Evolutionary conservation across 2,797 vertebrate genomes (phyloP).

Genomic region (Lithobates sylvaticus): DNA sequence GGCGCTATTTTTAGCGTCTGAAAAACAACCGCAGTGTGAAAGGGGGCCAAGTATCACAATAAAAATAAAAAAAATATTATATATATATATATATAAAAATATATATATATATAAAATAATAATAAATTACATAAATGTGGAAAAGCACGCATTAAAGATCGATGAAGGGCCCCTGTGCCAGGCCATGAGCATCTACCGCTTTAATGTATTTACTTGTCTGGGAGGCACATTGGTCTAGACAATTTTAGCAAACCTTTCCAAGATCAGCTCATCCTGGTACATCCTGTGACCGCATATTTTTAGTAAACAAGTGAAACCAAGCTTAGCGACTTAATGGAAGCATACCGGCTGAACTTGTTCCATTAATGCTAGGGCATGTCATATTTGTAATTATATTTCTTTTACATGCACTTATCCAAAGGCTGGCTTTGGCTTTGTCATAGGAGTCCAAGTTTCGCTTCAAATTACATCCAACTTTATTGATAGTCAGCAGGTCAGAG

Average conservation of each 20-base stretch:
- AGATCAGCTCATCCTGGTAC: conserved; percentile 12
- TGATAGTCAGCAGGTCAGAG: background rate
- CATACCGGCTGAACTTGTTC: background rate
- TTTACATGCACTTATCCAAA: background rate
- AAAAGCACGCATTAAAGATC: background rate
- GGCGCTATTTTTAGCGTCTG: too few relatives aligned
- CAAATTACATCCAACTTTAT: background rate
- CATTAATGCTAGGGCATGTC: background rate
- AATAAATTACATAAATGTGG: background rate
- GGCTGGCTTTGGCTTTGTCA: background rate
- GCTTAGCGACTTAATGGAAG: background rate
- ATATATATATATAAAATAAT: too few relatives aligned
- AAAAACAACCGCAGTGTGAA: too few relatives aligned
- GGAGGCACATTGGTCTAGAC: background rate
- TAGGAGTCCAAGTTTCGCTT: background rate
- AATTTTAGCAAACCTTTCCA: background rate
- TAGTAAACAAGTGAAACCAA: conserved; percentile 7
- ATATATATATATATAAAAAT: too few relatives aligned
- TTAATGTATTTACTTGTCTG: conserved; percentile 15
- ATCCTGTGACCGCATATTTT: background rate
- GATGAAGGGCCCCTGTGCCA: background rate
- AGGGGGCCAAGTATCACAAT: too few relatives aligned
- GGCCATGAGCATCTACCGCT: background rate
- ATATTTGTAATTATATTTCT: background rate
- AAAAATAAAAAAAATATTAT: too few relatives aligned